A percentile compares a stretch with the other conserved stretches of the same genome.
Conservation (phyloP, 2,888 invertebrate species). For the Campoplex capitator region DNA sequence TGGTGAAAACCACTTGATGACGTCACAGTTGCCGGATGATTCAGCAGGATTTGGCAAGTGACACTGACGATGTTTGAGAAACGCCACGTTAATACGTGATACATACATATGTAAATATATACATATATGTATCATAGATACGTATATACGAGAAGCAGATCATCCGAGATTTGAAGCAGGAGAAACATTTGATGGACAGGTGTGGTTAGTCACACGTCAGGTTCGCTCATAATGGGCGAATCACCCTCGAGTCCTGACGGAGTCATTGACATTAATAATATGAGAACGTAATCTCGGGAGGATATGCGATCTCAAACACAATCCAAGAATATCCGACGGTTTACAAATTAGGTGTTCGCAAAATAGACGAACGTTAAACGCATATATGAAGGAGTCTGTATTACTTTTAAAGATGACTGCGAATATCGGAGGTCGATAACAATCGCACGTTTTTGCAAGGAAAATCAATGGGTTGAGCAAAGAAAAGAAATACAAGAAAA, state of each 20-base stretch:
- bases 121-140: too few species aligned
- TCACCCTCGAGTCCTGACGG: slow-evolving; percentile 37
- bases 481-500: slow-evolving; percentile 1
- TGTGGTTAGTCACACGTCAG: slow-evolving; percentile 50
- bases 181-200: slow-evolving; percentile 48
- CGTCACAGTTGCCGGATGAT: not conserved
- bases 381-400: not conserved
- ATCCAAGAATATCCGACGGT: not conserved
- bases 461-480: not conserved
- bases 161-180: slow-evolving; percentile 31
- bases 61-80: not conserved
- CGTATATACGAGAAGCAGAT: slow-evolving; percentile 11
- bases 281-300: slow-evolving; percentile 22
- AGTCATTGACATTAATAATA: slow-evolving; percentile 55
- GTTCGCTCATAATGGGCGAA: slow-evolving; percentile 19
- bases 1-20: not conserved
- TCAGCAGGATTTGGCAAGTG: slow-evolving; percentile 11
- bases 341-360: not conserved
- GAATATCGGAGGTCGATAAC: not conserved
- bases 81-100: not conserved
- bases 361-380: not conserved
- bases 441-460: not conserved
- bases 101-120: not conserved
- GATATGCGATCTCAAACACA: not conserved
- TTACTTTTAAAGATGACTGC: not conserved